phyloP scores from a whole-genome alignment of 1,140 invertebrate species.

The Vollenhovia emeryi region DNA sequence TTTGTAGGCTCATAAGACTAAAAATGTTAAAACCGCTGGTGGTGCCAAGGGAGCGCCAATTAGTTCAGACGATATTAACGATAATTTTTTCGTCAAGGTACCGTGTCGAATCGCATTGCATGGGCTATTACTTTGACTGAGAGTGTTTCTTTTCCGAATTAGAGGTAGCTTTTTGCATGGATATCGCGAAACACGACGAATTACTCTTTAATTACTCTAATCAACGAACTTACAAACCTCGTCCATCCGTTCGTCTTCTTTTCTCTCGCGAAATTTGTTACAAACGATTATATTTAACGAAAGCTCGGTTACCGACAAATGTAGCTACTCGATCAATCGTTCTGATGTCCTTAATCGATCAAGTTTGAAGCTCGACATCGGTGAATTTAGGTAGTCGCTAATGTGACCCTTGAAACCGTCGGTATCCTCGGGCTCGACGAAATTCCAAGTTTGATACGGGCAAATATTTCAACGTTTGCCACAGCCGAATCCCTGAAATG shows the following conservation, averaged over 20 bases:
- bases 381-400: conserved; percentile 7
- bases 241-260: not conserved
- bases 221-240: conserved; percentile 49
- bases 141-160: conserved; percentile 61
- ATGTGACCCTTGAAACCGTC: not conserved
- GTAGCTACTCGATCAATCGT: not conserved
- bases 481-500: not conserved
- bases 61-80: conserved; percentile 61
- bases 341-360: not conserved
- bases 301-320: not conserved
- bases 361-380: not conserved
- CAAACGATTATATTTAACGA: not conserved
- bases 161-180: conserved; percentile 72
- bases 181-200: conserved; percentile 56
- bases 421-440: not conserved
- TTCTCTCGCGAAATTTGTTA: not conserved
- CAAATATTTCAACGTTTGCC: not conserved
- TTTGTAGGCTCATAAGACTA: conserved; percentile 75
- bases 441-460: not conserved
- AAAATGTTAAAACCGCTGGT: conserved; percentile 65
- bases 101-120: conserved; percentile 64
- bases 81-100: conserved; percentile 69
- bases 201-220: conserved; percentile 50
- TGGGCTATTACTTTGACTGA: conserved; percentile 59
- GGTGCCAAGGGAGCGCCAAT: conserved; percentile 58